Evolutionary conservation across 2,797 vertebrate species (phyloP).

Genomic region (Nyctalus aviator): DNA sequence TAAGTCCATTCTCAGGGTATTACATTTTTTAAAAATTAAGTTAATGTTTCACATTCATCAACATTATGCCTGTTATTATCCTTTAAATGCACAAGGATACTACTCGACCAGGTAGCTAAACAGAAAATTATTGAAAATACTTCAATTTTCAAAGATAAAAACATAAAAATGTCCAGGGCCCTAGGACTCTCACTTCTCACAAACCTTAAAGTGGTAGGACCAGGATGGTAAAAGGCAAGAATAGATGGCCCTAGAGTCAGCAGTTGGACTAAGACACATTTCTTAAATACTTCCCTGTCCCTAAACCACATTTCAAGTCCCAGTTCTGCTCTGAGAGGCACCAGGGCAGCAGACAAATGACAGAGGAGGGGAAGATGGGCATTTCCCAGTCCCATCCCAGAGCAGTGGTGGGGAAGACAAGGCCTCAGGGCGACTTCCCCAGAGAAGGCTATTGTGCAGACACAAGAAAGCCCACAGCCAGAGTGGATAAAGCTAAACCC

Average conservation of each 20-base stretch:
- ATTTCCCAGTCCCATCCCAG: neutral
- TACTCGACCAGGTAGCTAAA: neutral
- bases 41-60: neutral
- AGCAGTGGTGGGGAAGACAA: fast-evolving
- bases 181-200: neutral
- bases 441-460: neutral
- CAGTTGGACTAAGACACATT: neutral
- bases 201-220: neutral
- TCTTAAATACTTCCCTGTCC: neutral
- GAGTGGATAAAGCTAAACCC: neutral
- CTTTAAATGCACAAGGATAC: neutral
- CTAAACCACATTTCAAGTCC: neutral
- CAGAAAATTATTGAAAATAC: neutral
- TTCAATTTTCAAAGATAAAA: neutral
- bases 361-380: neutral
- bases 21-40: constrained; percentile 17
- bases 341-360: neutral
- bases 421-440: neutral
- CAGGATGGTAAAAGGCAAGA: neutral
- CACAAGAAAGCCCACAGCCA: neutral
- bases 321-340: neutral
- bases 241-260: neutral
- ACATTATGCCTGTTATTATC: neutral
- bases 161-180: neutral
- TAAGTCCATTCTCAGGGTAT: neutral